Percentiles rank a stretch among this genome's conserved stretches.
Evolutionary conservation across 1,140 invertebrate species (phyloP).

Genomic region (Polyergus mexicanus): DNA sequence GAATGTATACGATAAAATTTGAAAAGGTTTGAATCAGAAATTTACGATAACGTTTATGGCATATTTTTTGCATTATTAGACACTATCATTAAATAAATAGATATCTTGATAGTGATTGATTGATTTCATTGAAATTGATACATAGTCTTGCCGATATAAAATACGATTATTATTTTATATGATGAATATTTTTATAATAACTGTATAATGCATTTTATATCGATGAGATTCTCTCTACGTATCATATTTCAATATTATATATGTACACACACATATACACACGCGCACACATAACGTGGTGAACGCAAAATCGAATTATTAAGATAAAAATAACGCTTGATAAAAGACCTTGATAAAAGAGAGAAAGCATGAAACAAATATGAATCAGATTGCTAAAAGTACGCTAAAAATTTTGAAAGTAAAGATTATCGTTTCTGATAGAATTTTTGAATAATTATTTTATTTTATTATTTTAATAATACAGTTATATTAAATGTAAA

Average conservation of each 20-base stretch:
- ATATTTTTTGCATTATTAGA: slow-evolving; percentile 37
- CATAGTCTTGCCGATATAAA: background rate
- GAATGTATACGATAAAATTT: background rate
- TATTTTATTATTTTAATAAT: background rate
- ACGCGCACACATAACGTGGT: background rate
- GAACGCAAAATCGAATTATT: background rate
- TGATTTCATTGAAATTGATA: slow-evolving; percentile 6
- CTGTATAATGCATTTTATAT: no score
- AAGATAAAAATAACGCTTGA: slow-evolving; percentile 1
- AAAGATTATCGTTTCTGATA: background rate
- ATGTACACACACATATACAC: background rate
- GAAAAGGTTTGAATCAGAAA: background rate
- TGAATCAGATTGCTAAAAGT: background rate
- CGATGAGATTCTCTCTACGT: no score
- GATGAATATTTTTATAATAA: background rate
- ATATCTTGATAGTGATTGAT: slow-evolving; percentile 26
- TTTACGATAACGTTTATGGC: background rate
- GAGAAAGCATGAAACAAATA: background rate
- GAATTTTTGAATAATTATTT: no score
- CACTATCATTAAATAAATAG: slow-evolving; percentile 31
- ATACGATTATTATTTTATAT: slow-evolving; percentile 13
- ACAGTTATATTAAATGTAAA: background rate
- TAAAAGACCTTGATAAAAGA: background rate
- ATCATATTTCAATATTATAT: background rate
- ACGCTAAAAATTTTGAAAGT: background rate